A percentile compares a stretch with the other conserved stretches of the same genome.
These are phyloP conservation scores for Mus pahari DNA, from an alignment of 2,113 vertebrate genomes.

Conservation along the genomic window DNA sequence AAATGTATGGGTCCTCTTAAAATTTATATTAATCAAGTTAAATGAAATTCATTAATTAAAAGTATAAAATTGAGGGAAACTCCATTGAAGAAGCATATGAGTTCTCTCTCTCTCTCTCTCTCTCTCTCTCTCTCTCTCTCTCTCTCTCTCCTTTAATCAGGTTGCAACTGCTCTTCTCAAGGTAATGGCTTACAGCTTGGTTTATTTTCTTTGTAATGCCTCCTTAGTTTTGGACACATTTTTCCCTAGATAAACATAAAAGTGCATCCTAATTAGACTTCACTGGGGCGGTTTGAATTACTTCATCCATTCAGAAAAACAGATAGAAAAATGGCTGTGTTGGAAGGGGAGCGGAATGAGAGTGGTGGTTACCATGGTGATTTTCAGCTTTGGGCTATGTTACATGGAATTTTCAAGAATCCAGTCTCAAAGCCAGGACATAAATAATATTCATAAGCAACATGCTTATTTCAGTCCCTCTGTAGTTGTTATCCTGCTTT, in stretches of 20 bases:
- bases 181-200: slow-evolving; percentile 2
- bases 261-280: slow-evolving; percentile 71
- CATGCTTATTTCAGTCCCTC: neutral
- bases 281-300: slow-evolving; percentile 62
- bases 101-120: neutral
- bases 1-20: neutral
- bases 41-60: slow-evolving; percentile 25
- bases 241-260: slow-evolving; percentile 66
- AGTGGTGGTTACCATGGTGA: neutral
- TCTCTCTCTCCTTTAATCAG: slow-evolving; percentile 1
- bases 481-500: neutral
- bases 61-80: neutral
- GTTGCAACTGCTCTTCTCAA: neutral
- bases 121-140: too few species aligned
- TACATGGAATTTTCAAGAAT: slow-evolving; percentile 24
- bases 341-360: neutral
- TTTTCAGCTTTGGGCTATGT: slow-evolving; percentile 29
- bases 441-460: neutral
- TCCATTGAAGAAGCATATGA: neutral
- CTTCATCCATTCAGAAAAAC: slow-evolving; percentile 69
- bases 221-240: slow-evolving; percentile 72
- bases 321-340: neutral
- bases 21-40: neutral
- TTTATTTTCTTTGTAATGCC: slow-evolving; percentile 61
- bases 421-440: neutral